phyloP scores from a whole-genome alignment of 1,140 invertebrate species.

The Sycophila sp. region DNA sequence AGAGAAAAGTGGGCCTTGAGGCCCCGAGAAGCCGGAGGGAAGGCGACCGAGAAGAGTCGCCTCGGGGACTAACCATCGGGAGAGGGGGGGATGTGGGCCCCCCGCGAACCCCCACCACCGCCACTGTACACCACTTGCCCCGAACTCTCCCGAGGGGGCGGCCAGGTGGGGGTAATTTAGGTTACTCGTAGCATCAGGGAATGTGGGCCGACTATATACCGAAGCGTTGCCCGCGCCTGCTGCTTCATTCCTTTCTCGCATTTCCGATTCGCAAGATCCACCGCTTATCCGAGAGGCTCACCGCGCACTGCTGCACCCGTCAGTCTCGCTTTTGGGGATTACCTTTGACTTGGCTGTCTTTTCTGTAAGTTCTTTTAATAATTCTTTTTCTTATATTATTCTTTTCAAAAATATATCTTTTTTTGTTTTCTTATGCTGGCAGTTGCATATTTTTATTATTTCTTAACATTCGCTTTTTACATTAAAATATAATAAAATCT shows the following conservation, averaged over 20 bases:
- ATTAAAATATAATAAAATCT: too few relatives aligned
- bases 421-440: too few relatives aligned
- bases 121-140: neutral
- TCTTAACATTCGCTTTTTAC: too few relatives aligned
- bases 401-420: too few relatives aligned
- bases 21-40: neutral
- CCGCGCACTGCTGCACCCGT: neutral
- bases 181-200: slow-evolving; percentile 65
- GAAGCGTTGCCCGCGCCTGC: slow-evolving; percentile 57
- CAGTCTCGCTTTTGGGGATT: neutral
- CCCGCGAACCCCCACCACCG: neutral
- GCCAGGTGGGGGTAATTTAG: slow-evolving; percentile 62
- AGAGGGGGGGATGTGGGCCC: neutral
- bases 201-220: slow-evolving; percentile 67
- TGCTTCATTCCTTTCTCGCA: slow-evolving; percentile 64
- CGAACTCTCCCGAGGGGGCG: neutral
- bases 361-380: neutral
- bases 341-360: neutral
- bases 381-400: neutral
- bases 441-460: too few relatives aligned
- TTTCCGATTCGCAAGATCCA: slow-evolving; percentile 54
- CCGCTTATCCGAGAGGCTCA: slow-evolving; percentile 28
- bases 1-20: slow-evolving; percentile 15
- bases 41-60: slow-evolving; percentile 3
- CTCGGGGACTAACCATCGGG: neutral